Evolutionary conservation across 2,888 invertebrate genomes (phyloP), one percentile per base, ranked within the genome.

Genomic region (Morpho deidamia): DNA sequence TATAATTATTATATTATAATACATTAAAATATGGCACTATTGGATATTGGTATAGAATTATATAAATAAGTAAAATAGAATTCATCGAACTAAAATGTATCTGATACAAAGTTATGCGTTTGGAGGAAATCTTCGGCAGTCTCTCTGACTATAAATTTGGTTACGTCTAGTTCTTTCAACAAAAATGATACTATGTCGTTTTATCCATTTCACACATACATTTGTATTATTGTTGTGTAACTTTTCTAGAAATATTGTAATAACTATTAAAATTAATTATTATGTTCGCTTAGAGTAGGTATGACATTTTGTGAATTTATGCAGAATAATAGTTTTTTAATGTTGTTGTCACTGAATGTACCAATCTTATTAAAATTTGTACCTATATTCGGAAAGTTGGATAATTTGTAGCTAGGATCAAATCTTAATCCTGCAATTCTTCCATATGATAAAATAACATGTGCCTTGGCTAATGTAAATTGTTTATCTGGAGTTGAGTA

Each of bases 321-420:
- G 87, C 88, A 87, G 84, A 87, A 85, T 80, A 71, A 86, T 87
- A 87, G 87, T 88, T 89, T 89, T 89, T 86, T 89, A 88, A 89
- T 85, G 87, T 87, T 89, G 86, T 87, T 89, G 85, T 89, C 88
- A 88, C 83, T 85, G 78, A 84, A 87, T 87, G 87, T 89, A 88
- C 88, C 88, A 89, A 87, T 86, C 87, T 85, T 85, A 85, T 81
- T 80, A 84, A 82, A 81, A 83, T 78, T 85, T 85, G 86, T 87
- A 86, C 85, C 85, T 85, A 83, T 84, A 85, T 83, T 88, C 88
- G 88, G 88, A 88, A 89, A 89, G 88, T 89, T 88, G 86, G 76
- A 85, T 87, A 84, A 86, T 85, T 83, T 82, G 80, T 89, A 89
- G 88, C 77, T 89, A 89, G 88, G 87, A 87, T 89, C 80, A 82